These are phyloP conservation scores for Diloba caeruleocephala DNA, from an alignment of 2,888 invertebrate species.

Conservation along the genomic window DNA sequence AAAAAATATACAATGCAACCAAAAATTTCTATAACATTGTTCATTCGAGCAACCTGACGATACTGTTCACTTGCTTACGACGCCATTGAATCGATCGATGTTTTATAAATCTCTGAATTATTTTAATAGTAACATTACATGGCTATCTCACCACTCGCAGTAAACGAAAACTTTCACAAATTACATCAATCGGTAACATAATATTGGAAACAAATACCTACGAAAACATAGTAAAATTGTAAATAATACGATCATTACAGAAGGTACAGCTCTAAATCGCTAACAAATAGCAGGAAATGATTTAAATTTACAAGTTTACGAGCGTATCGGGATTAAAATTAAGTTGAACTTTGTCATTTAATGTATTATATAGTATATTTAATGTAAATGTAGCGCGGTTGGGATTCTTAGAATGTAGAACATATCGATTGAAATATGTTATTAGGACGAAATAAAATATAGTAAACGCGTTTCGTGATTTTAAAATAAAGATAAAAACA, in stretches of 20 bases:
- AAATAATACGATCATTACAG: slow-evolving; percentile 41
- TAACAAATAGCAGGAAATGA: slow-evolving; percentile 54
- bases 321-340: slow-evolving; percentile 44
- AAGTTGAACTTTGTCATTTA: slow-evolving; percentile 41
- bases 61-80: too few species aligned
- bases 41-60: too few species aligned
- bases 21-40: too few species aligned
- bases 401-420: background rate
- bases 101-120: too few species aligned
- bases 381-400: slow-evolving; percentile 12
- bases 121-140: background rate
- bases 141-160: background rate
- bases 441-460: background rate
- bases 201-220: slow-evolving; percentile 33
- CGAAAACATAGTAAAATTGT: slow-evolving; percentile 29
- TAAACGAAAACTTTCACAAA: slow-evolving; percentile 23
- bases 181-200: slow-evolving; percentile 24
- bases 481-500: too few species aligned
- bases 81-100: too few species aligned
- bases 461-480: too few species aligned
- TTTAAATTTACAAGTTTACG: slow-evolving; percentile 46
- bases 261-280: slow-evolving; percentile 39
- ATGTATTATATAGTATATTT: too few species aligned
- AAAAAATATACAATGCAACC: too few species aligned
- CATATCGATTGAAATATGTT: background rate